A percentile compares a stretch with the other conserved stretches of the same genome.
Conservation (phyloP, 2,797 vertebrate genomes). For the Tangara arthus region DNA sequence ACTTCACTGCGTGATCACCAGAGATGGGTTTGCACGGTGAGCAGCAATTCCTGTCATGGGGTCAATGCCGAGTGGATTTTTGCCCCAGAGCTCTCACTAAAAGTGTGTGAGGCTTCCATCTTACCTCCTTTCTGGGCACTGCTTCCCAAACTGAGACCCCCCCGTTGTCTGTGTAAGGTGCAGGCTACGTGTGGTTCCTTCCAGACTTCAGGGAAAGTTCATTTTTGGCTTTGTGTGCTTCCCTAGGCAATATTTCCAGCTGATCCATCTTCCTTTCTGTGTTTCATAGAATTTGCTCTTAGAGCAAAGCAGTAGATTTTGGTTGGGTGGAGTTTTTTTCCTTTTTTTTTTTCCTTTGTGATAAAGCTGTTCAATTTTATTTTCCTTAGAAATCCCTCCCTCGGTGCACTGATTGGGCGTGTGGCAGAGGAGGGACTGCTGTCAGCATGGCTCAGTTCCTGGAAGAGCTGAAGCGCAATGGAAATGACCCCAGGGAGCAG, state of each 20-base stretch:
- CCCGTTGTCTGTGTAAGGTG: not conserved
- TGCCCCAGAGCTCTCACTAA: not conserved
- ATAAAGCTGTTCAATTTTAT: conserved; percentile 38
- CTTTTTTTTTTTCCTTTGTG: not conserved
- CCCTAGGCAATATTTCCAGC: not conserved
- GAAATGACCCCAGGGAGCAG: conserved; percentile 60
- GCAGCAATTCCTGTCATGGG: not conserved
- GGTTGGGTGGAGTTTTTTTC: not conserved
- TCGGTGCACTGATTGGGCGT: not conserved
- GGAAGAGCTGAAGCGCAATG: conserved; percentile 53
- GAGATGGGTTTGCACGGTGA: not conserved
- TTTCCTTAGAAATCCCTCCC: conserved; percentile 19
- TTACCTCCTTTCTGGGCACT: not conserved
- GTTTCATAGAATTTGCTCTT: not conserved
- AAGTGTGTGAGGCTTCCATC: not conserved
- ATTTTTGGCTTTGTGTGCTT: not conserved
- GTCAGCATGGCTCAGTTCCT: conserved; percentile 52
- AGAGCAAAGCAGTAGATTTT: not conserved
- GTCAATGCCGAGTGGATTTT: not conserved
- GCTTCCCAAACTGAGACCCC: not conserved
- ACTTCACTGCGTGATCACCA: not conserved
- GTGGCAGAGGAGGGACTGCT: conserved; percentile 43
- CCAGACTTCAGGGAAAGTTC: not conserved
- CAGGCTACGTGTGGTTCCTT: not conserved
- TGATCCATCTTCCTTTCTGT: not conserved